Evolutionary conservation across 92 coral and sea anemone genomes (phyloP), one percentile per base, ranked within the genome.

Genomic region (Epizoanthus fatuus): DNA sequence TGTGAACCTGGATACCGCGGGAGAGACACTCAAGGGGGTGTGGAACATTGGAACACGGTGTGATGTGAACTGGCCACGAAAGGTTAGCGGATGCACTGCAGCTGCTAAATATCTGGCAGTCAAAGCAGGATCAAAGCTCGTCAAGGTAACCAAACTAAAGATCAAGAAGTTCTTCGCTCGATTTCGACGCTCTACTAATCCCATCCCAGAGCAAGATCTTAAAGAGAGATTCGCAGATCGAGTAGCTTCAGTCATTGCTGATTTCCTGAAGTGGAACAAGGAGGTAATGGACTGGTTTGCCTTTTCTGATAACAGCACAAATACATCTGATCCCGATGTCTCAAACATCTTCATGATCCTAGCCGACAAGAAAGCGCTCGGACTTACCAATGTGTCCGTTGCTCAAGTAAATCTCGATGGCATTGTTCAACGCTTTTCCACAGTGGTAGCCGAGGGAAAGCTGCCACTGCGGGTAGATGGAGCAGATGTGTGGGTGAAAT

Each of bases 11-110:
- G 93, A 90, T 25, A 84, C 93, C 7, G 88, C 91, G 15, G 58
- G 87, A 72, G 76, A 90, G 62, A 88, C 93, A 1, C 1, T 92
- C 5, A 77, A 90, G 58, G 92, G 95, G 10, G 32, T 87, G 88
- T 87, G 91, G 91, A 83, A 91, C 73, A 82, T 91, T 42, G 85
- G 88, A 39, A 60, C 39, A 2, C 8, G 70, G 57, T 91, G 94
- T 65, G 20, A 17, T 77, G 19, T 0, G 13, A 42, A 42, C 47
- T 42, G 47, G 47, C 47, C 2, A 42, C 5, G 47, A 42, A 42
- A 6, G 47, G 7, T 42, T 6, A 6, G 47, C 47, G 47, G 7
- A 42, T 42, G 47, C 47, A 42, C 47, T 6, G 7, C 47, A 42
- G 7, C 5, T 42, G 47, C 7, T 42, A 42, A 4, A 42, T 0